Base-by-base conservation (phyloP, 2,797 vertebrate species). In the Decapterus maruadsi region DNA sequence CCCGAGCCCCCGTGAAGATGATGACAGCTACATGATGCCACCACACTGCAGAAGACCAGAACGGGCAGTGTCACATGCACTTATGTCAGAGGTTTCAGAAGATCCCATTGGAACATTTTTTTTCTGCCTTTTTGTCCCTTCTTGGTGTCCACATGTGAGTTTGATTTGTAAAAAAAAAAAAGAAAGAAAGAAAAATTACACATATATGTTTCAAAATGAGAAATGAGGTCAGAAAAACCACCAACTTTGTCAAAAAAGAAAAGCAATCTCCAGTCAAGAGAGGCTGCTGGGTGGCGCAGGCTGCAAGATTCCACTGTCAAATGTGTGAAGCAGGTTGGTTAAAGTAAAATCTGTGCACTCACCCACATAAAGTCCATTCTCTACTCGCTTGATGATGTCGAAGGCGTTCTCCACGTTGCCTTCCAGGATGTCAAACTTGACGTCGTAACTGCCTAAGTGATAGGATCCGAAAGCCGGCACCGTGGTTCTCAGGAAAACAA, bases 381-480 rank as follows among this genome's bases (percentile, higher is more conserved):
- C 96, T 54, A 96, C 94, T 81, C 97, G 95, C 88, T 98, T 99
- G 88, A 97, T 86, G 90, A 99, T 96, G 84, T 99, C 97, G 8
- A 99, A 99, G 46, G 98, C 96, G 55, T 96, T 96, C 43, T 97
- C 95, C 72, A 96, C 81, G 69, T 99, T 99, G 74, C 98, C 98
- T 55, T 97, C 97, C 10, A 96, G 96, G 77, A 99, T 98, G 89
- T 97, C 95, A 68, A 99, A 99, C 92, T 96, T 95, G 89, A 99
- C 97, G 80, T 98, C 97, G 1, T 95, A 93, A 58, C 72, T 89
- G 61, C 90, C 88, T 20, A 88, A 77, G 51, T 96, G 96, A 87
- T 95, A 95, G 81, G 92, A 81, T 0, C 95, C 91, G 7, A 96
- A 95, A 0, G 94, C 93, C 1, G 96, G 96, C 2, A 96, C 96